Evolutionary conservation across 2,888 invertebrate species (phyloP), one percentile per base, ranked within the genome.

Genomic region (Tipula lateralis): DNA sequence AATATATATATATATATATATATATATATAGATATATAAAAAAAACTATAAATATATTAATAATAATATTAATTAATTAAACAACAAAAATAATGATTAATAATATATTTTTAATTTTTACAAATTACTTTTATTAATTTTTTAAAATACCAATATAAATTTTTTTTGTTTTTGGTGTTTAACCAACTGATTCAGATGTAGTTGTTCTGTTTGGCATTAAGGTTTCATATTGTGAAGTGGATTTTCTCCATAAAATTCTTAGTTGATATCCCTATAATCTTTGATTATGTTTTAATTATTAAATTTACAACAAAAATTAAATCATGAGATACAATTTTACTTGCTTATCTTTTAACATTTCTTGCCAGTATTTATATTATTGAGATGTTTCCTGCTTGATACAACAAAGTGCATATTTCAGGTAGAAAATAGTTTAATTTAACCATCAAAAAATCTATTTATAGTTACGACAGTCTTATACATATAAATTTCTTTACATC

Each of bases 71-170:
- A 66, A 66, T 66, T 66, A 66, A 66, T 66, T 66, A 19, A 66
- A 66, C 66, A 66, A 12, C 66, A 66, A 66, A 66, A 66, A 66
- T 66, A 66, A 24, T 66, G 66, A 66, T 66, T 66, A 66, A 66
- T 66, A 66, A 66, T 66, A 66, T 66, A 66, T 66, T 66, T 66
- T 66, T 66, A 66, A 66, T 66, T 66, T 66, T 66, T 66, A 66
- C 24, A 19, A 66, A 66, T 66, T 66, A 66, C 24, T 66, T 66
- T 66, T 66, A 24, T 66, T 66, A 24, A 24, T 66, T 66, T 66
- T n/a, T 24, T 24, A 24, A 66, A 66, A 66, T 24, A 66, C 24
- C 24, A 9, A 66, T 66, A 24, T 24, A 66, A 44, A n/a, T 44
- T 44, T 12, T 44, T n/a, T 44, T 32, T 50, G 16, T 7, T 66